phyloP scores from a whole-genome alignment of 2,797 vertebrate genomes.

The Decapterus maruadsi region DNA sequence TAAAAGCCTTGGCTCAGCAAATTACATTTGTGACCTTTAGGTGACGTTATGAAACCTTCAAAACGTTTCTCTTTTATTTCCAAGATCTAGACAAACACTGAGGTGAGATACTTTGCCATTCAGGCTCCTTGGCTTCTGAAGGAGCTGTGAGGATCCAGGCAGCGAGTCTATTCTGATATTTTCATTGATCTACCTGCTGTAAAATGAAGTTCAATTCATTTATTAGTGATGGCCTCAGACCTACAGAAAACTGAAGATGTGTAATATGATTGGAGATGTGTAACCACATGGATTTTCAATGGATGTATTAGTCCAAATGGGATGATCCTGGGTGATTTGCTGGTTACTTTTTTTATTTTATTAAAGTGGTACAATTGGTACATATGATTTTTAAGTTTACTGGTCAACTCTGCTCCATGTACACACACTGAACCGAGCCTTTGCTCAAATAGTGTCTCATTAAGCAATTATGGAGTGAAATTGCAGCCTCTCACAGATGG shows the following conservation, averaged over 20 bases:
- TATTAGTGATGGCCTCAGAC: neutral
- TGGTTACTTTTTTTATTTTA: neutral
- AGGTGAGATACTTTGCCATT: neutral
- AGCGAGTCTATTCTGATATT: neutral
- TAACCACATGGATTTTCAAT: neutral
- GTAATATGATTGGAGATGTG: too few species aligned
- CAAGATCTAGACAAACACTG: neutral
- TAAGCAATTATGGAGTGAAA: slow-evolving; percentile 28
- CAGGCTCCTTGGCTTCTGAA: neutral
- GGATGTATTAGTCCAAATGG: neutral
- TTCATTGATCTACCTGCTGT: neutral
- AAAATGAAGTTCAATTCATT: neutral
- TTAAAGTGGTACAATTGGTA: neutral
- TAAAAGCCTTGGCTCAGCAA: neutral
- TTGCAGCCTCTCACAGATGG: slow-evolving; percentile 18
- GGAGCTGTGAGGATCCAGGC: neutral
- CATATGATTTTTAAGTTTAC: neutral
- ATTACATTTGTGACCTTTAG: neutral
- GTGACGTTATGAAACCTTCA: neutral
- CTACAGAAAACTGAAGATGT: neutral
- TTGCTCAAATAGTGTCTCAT: slow-evolving; percentile 11
- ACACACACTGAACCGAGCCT: neutral
- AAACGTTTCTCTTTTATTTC: too few species aligned
- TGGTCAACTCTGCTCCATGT: slow-evolving; percentile 1
- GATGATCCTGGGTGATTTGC: neutral